A percentile compares a stretch with the other conserved stretches of the same genome.
phyloP scores from a whole-genome alignment of 2,113 vertebrate genomes.

The Lepidothrix coronata region DNA sequence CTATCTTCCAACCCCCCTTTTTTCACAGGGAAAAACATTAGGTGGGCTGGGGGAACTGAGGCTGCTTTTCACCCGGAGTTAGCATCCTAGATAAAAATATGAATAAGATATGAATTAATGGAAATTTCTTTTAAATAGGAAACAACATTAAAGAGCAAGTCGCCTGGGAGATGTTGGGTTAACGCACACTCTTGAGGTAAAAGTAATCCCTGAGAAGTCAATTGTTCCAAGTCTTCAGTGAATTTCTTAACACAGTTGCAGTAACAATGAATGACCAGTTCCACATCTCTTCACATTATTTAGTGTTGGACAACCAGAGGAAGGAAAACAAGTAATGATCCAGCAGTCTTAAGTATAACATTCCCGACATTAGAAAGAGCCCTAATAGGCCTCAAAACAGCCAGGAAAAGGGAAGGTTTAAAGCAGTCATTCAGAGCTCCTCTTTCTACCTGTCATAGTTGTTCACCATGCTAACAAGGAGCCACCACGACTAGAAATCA shows the following conservation, averaged over 20 bases:
- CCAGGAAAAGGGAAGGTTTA: background rate
- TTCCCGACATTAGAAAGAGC: background rate
- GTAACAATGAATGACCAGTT: background rate
- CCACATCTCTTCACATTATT: background rate
- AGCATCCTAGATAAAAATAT: rapidly evolving
- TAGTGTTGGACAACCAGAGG: background rate
- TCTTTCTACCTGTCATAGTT: background rate
- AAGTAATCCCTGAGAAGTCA: background rate
- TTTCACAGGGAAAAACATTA: background rate
- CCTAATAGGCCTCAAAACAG: background rate
- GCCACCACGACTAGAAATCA: rapidly evolving
- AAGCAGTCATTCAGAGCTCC: background rate
- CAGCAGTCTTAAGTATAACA: background rate
- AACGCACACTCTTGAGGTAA: background rate
- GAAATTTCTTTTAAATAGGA: background rate
- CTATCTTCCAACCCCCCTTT: background rate
- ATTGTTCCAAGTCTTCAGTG: background rate
- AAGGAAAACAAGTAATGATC: background rate
- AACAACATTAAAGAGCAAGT: background rate
- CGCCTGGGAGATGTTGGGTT: background rate
- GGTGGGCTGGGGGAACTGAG: background rate
- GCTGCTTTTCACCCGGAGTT: background rate
- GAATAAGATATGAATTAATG: background rate
- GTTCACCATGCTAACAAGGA: background rate
- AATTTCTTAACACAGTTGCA: background rate